phyloP scores from a whole-genome alignment of 2,797 vertebrate genomes.

The Decapterus maruadsi region DNA sequence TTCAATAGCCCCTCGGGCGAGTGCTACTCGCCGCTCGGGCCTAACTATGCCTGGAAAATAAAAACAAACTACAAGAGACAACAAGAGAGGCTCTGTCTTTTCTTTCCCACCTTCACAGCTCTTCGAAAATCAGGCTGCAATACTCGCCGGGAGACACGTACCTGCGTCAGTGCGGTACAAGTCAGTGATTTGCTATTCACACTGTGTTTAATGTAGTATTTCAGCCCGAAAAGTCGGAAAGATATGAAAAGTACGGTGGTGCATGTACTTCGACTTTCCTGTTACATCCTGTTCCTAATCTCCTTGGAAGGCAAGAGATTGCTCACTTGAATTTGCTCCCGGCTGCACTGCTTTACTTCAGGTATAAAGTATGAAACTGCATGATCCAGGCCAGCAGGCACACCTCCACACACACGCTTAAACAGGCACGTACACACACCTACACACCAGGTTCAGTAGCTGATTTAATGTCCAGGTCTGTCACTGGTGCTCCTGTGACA shows the following conservation, averaged over 20 bases:
- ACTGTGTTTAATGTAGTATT: constrained; percentile 5
- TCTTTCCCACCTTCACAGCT: neutral
- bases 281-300: constrained; percentile 11
- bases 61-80: neutral
- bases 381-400: no score
- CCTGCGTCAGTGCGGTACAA: neutral
- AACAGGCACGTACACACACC: constrained; percentile 13
- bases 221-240: constrained; percentile 1
- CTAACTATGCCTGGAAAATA: neutral
- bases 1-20: no score
- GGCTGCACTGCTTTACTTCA: constrained; percentile 23
- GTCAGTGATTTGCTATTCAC: neutral
- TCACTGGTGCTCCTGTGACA: constrained; percentile 26
- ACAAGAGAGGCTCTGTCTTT: neutral
- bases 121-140: neutral
- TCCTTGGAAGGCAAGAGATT: neutral
- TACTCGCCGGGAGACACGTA: neutral
- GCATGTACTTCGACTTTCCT: constrained; percentile 14
- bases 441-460: constrained; percentile 21
- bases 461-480: constrained; percentile 39
- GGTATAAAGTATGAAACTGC: constrained; percentile 12
- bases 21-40: no score
- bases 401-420: neutral
- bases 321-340: constrained; percentile 7
- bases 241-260: constrained; percentile 3